Evolutionary conservation across 2,888 invertebrate species (phyloP), one percentile per base, ranked within the genome.

Genomic region (Eretmocerus hayati): DNA sequence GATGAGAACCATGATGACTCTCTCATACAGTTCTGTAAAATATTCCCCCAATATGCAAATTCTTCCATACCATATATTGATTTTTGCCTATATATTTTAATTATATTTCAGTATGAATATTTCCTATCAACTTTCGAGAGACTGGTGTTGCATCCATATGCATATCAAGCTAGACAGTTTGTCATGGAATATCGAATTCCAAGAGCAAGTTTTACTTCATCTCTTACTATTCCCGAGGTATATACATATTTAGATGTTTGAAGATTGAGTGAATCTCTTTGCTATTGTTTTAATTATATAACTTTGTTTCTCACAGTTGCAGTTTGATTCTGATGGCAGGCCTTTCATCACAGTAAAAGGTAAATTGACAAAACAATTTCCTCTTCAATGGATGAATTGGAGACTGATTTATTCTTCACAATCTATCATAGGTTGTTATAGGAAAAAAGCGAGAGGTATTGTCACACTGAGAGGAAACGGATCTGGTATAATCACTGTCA

Each of bases 391-490:
- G n/a, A n/a, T n/a, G n/a, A n/a, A n/a, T n/a, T n/a, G n/a, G n/a
- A n/a, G 30, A 31, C 41, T n/a, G 30, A 30, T 45, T 13, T n/a
- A n/a, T n/a, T n/a, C n/a, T n/a, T 31, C 13, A 9, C 32, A 40
- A 5, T n/a, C 42, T 45, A 35, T 42, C 32, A 31, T 53, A 81
- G 81, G 84, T 71, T 87, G 86, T 64, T 67, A 79, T 45, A 77
- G 88, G 52, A 90, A 90, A 71, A 73, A 74, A 50, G 81, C 88
- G 0, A 75, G 79, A 59, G 93, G 85, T 2, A 77, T 81, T 67
- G 91, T 94, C 0, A 89, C 84, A n/a, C 74, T 95, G 8, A 77
- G 76, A 52, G 80, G 81, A 11, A 86, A 90, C 19, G 95, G 96
- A 13, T 82, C 85, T 42, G 95, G 96, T 2, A 79, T 83, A 65